Conservation (phyloP, 2,797 vertebrate species). For the Cossypha heuglini region DNA sequence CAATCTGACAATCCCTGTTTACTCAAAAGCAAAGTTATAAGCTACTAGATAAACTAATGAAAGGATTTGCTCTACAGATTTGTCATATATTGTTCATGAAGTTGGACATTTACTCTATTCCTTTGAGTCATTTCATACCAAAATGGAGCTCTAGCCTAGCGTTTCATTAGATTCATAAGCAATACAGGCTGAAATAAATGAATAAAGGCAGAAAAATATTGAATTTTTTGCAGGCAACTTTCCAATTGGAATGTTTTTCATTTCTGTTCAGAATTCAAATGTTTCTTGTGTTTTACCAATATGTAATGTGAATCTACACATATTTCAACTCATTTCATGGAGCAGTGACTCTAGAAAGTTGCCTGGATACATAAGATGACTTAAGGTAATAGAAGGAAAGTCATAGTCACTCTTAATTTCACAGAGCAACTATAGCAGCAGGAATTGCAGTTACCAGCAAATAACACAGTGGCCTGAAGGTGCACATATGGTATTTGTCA, state of each 20-base stretch:
- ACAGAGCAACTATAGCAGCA: slow-evolving; percentile 25
- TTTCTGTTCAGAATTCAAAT: slow-evolving; percentile 56
- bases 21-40: not conserved
- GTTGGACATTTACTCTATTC: slow-evolving; percentile 20
- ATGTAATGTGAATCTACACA: slow-evolving; percentile 4
- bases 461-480: slow-evolving; percentile 52
- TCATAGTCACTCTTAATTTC: slow-evolving; percentile 57
- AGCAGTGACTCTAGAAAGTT: slow-evolving; percentile 35
- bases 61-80: not conserved
- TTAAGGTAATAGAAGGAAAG: slow-evolving; percentile 42
- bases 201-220: slow-evolving; percentile 28
- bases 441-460: slow-evolving; percentile 56
- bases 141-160: slow-evolving; percentile 8
- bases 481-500: slow-evolving; percentile 68
- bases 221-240: slow-evolving; percentile 7
- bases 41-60: slow-evolving; percentile 1
- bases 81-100: slow-evolving; percentile 45
- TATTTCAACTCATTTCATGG: slow-evolving; percentile 47
- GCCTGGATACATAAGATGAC: slow-evolving; percentile 21
- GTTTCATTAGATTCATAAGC: slow-evolving; percentile 51
- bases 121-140: slow-evolving; percentile 28
- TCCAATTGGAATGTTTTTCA: not conserved
- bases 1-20: not conserved
- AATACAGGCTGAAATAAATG: slow-evolving; percentile 31
- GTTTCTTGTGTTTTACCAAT: slow-evolving; percentile 4